Percentiles rank a stretch among this genome's conserved stretches.
Evolutionary conservation across 2,888 invertebrate species (phyloP).

Genomic region (Polyommatus iphigenia): DNA sequence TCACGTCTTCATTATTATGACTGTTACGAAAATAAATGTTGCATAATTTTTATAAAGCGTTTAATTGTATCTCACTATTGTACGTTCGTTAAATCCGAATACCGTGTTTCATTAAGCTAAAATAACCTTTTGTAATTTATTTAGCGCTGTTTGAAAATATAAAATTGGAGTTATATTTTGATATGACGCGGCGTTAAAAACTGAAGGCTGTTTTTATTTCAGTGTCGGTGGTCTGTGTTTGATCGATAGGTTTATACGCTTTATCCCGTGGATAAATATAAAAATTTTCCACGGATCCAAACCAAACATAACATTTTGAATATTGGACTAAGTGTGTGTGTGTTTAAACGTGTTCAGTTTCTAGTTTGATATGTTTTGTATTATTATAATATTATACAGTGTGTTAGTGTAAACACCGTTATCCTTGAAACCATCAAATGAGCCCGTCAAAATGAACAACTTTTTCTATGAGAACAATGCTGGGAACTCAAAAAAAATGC

Average conservation of each 20-base stretch:
- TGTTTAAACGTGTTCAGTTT: neutral
- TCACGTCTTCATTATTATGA: too few relatives aligned
- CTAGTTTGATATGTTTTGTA: too few relatives aligned
- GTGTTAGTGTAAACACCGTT: too few relatives aligned
- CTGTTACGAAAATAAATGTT: neutral
- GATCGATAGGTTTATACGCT: neutral
- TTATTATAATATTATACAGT: too few relatives aligned
- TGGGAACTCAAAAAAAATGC: too few relatives aligned
- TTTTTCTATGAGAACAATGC: too few relatives aligned
- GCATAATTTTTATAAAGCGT: neutral
- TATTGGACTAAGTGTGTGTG: neutral
- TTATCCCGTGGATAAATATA: neutral
- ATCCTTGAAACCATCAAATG: too few relatives aligned
- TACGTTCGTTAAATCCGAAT: neutral
- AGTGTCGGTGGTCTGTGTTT: neutral
- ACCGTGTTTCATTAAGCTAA: neutral
- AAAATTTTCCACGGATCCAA: neutral
- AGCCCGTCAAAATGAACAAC: too few relatives aligned
- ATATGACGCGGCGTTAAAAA: neutral
- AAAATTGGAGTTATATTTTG: neutral
- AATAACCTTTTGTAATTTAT: slow-evolving; percentile 1
- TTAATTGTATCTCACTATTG: neutral
- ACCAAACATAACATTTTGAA: neutral
- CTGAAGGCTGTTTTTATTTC: neutral
- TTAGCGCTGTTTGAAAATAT: slow-evolving; percentile 5